These are phyloP conservation scores for Vimba vimba DNA, from an alignment of 2,113 vertebrate species.

Conservation along the genomic window DNA sequence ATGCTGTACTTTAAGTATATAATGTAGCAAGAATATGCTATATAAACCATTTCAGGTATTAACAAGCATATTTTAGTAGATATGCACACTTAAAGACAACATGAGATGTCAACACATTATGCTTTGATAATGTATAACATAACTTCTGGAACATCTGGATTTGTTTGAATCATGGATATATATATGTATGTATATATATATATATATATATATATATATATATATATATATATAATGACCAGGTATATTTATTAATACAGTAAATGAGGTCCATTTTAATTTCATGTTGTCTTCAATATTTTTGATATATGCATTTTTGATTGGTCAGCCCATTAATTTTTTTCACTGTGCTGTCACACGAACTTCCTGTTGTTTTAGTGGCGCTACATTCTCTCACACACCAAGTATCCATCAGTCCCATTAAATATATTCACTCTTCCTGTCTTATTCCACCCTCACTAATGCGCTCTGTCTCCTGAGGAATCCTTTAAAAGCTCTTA, in stretches of 20 bases:
- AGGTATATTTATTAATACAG: background rate
- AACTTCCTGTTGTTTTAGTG: slow-evolving; percentile 4
- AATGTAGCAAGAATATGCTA: background rate
- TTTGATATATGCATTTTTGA: background rate
- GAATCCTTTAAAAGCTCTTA: slow-evolving; percentile 29
- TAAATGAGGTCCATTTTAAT: background rate
- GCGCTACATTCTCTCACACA: background rate
- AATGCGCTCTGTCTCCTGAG: slow-evolving; percentile 19
- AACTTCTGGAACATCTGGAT: background rate
- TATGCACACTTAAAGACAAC: background rate
- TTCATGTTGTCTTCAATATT: background rate
- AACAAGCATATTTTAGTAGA: background rate
- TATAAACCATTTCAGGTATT: background rate
- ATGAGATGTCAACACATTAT: background rate
- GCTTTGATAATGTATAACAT: background rate
- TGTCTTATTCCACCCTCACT: slow-evolving; percentile 30
- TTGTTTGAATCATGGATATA: background rate
- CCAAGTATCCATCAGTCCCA: slow-evolving; percentile 29
- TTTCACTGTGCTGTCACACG: background rate
- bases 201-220: too few relatives aligned
- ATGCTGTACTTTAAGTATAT: background rate
- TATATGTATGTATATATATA: too few relatives aligned
- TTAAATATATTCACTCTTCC: slow-evolving; percentile 25
- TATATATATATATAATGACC: background rate
- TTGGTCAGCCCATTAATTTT: background rate